Evolutionary conservation across 2,113 vertebrate genomes (phyloP), one percentile per base, ranked within the genome.

Genomic region (Apistogramma diplotaenia): DNA sequence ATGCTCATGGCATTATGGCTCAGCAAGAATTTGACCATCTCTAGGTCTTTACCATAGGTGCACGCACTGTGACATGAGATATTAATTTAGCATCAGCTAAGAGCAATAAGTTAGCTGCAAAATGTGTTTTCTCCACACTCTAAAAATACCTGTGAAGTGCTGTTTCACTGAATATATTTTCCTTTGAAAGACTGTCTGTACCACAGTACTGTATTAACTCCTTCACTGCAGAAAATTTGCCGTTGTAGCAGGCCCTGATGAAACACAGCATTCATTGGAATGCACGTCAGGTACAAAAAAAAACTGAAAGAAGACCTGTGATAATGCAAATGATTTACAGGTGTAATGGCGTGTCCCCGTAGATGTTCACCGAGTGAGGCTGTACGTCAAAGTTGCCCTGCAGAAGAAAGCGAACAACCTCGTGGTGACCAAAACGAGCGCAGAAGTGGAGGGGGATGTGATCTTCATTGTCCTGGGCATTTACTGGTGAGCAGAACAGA

Each of bases 151-250:
- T 99, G 95, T 99, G 97, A 93, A 99, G 97, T 53, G 95, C 96
- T 0, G 97, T 99, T 93, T 99, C 97, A 40, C 98, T 99, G 94
- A 99, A 98, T 86, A 99, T 99, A 33, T 99, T 99, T 89, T 99
- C 98, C 81, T 98, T 99, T 13, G 94, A 92, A 82, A 99, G 94
- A 57, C 97, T 98, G 67, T 99, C 98, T 29, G 95, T 94, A 75
- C 97, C 97, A 0, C 97, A 96, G 54, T 96, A 89, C 85, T 97
- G 96, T 40, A 99, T 89, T 0, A 99, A 94, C 90, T 97, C 97
- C 89, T 97, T 97, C 71, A 94, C 96, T 1, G 95, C 95, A 40
- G 97, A 96, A 81, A 95, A 95, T 87, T 97, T 98, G 0, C 97
- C 98, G 4, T 94, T 98, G 88, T 98, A 99, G 53, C 97, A 98